Evolutionary conservation across 2,888 invertebrate species (phyloP).

Genomic region (Brenthis ino): DNA sequence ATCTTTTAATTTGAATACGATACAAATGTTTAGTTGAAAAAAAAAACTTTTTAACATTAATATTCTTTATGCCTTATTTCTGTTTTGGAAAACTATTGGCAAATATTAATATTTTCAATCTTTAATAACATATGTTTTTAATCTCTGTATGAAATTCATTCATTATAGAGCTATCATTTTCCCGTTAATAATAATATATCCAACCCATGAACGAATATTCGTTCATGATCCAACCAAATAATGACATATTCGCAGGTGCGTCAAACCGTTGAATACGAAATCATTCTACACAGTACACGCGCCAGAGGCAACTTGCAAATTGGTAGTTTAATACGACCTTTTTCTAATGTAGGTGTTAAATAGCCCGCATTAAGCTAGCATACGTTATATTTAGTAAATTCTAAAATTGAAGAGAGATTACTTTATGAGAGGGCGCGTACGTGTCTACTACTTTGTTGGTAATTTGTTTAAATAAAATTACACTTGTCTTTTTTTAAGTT

Average conservation of each 20-base stretch:
- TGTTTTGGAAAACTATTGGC: too few species aligned
- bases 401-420: constrained; percentile 27
- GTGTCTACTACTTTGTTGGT: constrained; percentile 13
- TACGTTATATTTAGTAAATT: constrained; percentile 32
- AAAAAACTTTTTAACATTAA: too few species aligned
- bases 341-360: constrained; percentile 43
- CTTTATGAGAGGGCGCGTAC: constrained; percentile 15
- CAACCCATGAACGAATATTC: too few species aligned
- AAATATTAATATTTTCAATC: too few species aligned
- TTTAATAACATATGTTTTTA: too few species aligned
- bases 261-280: constrained; percentile 44
- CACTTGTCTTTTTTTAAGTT: neutral
- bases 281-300: constrained; percentile 44
- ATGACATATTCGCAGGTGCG: constrained; percentile 41
- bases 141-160: neutral
- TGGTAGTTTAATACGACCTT: constrained; percentile 53
- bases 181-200: constrained; percentile 23
- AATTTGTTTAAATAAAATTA: constrained; percentile 1
- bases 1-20: too few species aligned
- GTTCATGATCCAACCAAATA: constrained; percentile 19
- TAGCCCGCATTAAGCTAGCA: constrained; percentile 30
- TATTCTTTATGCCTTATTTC: too few species aligned
- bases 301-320: constrained; percentile 55
- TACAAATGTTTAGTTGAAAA: too few species aligned
- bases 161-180: constrained; percentile 3